These are phyloP conservation scores for Parus major DNA, from an alignment of 2,113 vertebrate genomes.

Conservation along the genomic window DNA sequence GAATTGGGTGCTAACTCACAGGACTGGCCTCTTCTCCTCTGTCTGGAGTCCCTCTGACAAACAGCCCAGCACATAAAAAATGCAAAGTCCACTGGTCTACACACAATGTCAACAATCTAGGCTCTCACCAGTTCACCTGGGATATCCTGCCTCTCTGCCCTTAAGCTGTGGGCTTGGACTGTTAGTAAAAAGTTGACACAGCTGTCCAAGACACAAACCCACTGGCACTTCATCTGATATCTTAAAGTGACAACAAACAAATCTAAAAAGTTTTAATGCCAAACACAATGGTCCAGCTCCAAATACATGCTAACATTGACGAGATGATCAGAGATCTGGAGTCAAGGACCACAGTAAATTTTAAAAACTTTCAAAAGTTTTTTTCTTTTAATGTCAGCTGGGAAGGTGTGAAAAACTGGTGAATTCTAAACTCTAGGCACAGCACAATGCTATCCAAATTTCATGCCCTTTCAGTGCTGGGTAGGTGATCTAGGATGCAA, in stretches of 20 bases:
- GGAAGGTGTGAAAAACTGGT: neutral
- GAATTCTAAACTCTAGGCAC: neutral
- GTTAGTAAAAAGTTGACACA: slow-evolving; percentile 68
- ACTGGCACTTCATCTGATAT: slow-evolving; percentile 66
- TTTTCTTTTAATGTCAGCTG: slow-evolving; percentile 44
- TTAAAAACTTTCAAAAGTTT: neutral
- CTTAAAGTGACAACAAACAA: slow-evolving; percentile 79
- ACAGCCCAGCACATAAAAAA: neutral
- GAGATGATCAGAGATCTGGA: slow-evolving; percentile 42
- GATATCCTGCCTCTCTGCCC: neutral
- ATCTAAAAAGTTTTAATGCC: slow-evolving; percentile 50
- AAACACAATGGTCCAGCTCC: slow-evolving; percentile 70
- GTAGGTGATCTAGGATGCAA: neutral
- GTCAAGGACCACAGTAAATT: slow-evolving; percentile 65
- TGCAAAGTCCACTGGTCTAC: neutral
- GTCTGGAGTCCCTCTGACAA: neutral
- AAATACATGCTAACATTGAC: slow-evolving; percentile 50
- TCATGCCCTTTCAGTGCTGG: neutral
- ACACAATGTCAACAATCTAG: neutral
- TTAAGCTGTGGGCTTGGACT: neutral
- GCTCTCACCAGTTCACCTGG: neutral
- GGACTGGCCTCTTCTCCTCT: neutral
- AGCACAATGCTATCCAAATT: neutral
- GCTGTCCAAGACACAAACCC: slow-evolving; percentile 60
- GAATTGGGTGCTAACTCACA: neutral